Conservation (phyloP, 2,888 invertebrate genomes). For the Antheraea yamamai region DNA sequence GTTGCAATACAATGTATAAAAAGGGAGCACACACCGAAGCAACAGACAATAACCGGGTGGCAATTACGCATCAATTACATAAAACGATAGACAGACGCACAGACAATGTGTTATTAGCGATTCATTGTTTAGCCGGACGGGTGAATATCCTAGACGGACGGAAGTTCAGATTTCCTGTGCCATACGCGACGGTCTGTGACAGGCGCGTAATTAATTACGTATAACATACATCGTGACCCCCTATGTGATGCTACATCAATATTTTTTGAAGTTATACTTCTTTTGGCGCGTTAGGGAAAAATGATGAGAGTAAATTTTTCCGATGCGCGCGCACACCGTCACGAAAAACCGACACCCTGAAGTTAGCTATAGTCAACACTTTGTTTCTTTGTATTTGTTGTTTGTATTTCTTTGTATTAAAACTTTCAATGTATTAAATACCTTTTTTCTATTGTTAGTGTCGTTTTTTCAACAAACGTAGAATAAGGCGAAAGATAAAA, state of each 20-base stretch:
- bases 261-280: too few relatives aligned
- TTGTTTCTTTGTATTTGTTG: too few relatives aligned
- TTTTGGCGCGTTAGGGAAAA: too few relatives aligned
- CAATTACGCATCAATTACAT: conserved; percentile 60
- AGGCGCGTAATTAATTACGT: conserved; percentile 19
- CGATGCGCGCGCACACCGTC: too few relatives aligned
- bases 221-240: conserved; percentile 16
- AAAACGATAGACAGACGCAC: conserved; percentile 53
- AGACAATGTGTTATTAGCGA: conserved; percentile 64
- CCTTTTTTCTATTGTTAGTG: too few relatives aligned
- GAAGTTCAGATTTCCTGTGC: conserved; percentile 77
- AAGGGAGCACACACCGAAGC: conserved; percentile 42
- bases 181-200: conserved; percentile 45
- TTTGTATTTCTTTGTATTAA: too few relatives aligned
- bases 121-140: conserved; percentile 70
- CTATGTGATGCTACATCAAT: conserved; percentile 23
- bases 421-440: too few relatives aligned
- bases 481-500: too few relatives aligned
- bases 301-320: too few relatives aligned
- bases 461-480: too few relatives aligned
- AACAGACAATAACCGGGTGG: conserved; percentile 66
- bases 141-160: conserved; percentile 76
- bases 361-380: too few relatives aligned
- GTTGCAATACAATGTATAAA: conserved; percentile 35
- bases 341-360: too few relatives aligned